A percentile compares a stretch with the other conserved stretches of the same genome.
Conservation (phyloP, 1,140 invertebrate genomes). For the Pentalonia nigronervosa region DNA sequence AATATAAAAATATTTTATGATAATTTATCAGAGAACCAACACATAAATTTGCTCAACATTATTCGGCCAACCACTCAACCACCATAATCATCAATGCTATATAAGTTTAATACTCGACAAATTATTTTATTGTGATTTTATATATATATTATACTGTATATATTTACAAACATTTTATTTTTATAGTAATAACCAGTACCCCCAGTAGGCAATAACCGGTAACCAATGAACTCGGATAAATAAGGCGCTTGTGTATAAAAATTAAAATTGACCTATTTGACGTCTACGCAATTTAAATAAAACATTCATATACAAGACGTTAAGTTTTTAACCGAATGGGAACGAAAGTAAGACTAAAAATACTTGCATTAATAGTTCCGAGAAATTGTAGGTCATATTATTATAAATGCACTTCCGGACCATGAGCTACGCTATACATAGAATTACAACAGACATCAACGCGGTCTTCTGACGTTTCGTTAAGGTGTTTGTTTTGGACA, state of each 20-base stretch:
- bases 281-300: constrained; percentile 18
- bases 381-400: constrained; percentile 34
- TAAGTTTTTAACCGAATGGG: background rate
- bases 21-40: background rate
- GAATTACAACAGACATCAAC: background rate
- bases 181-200: background rate
- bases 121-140: background rate
- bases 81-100: background rate
- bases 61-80: background rate
- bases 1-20: background rate
- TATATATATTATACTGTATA: background rate
- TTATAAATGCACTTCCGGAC: background rate
- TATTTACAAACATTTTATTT: background rate
- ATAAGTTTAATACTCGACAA: background rate
- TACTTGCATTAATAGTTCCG: background rate
- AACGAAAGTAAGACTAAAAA: constrained; percentile 28
- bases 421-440: background rate
- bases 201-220: background rate
- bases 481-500: constrained; percentile 16
- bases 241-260: background rate
- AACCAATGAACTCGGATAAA: background rate
- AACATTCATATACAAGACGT: background rate
- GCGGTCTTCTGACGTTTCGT: background rate
- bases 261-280: constrained; percentile 27
- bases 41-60: background rate